These are phyloP conservation scores for Lophotriccus pileatus DNA, from an alignment of 2,797 vertebrate genomes.

Conservation along the genomic window DNA sequence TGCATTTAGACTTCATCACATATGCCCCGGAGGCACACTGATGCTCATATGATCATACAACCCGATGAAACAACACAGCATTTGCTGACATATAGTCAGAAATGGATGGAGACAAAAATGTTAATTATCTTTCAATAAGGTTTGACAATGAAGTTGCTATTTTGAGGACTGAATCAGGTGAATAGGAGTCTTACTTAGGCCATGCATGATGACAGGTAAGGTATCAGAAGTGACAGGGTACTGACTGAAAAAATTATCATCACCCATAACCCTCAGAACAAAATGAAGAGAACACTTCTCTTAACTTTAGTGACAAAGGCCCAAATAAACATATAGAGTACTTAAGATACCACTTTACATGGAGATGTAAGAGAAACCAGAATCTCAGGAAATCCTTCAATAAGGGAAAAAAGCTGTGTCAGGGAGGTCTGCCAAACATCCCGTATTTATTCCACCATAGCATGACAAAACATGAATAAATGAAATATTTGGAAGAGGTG, in stretches of 20 bases:
- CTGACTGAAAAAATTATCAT: background rate
- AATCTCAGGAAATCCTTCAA: background rate
- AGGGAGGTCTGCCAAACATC: background rate
- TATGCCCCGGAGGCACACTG: background rate
- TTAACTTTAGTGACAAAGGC: background rate
- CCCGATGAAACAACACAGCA: background rate
- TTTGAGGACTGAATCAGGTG: background rate
- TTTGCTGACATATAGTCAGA: background rate
- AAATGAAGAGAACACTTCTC: background rate
- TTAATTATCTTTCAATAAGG: background rate
- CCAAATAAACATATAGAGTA: background rate
- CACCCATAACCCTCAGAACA: background rate
- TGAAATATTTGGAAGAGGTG: background rate
- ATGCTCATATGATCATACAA: background rate
- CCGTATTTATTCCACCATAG: background rate
- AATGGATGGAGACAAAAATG: background rate
- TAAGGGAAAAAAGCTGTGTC: background rate
- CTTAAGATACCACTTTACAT: background rate
- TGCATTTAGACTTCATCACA: background rate
- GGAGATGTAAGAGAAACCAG: background rate
- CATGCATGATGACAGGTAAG: background rate
- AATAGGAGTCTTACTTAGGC: background rate
- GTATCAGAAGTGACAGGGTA: background rate
- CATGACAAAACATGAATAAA: background rate
- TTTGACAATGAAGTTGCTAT: background rate